Conservation (phyloP, 2,113 vertebrate genomes). For the Lepisosteus oculatus region DNA sequence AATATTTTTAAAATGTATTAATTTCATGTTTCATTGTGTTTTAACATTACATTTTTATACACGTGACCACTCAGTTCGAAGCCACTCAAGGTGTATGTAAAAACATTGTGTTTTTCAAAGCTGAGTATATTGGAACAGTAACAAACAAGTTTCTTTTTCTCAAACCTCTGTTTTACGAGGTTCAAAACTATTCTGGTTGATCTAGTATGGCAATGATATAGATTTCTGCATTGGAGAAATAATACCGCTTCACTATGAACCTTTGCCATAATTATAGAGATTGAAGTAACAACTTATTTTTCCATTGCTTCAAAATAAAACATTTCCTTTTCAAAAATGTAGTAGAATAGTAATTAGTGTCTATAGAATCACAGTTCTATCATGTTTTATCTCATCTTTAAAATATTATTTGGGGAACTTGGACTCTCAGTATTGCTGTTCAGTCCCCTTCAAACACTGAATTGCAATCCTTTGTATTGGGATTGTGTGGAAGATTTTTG, state of each 20-base stretch:
- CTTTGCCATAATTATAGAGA: conserved; percentile 1
- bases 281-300: conserved; percentile 2
- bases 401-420: conserved; percentile 7
- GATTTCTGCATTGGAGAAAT: too few species aligned
- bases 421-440: conserved; percentile 26
- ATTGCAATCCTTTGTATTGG: conserved; percentile 15
- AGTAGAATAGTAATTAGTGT: conserved; percentile 4
- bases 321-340: neutral
- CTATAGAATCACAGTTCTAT: neutral
- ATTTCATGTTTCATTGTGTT: too few species aligned
- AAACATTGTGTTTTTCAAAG: too few species aligned
- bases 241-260: neutral
- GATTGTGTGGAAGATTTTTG: neutral
- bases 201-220: too few species aligned
- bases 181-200: too few species aligned
- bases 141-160: too few species aligned
- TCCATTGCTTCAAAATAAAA: conserved; percentile 10
- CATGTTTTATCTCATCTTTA: conserved; percentile 6
- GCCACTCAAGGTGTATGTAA: too few species aligned
- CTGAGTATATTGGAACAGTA: too few species aligned
- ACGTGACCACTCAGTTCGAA: too few species aligned
- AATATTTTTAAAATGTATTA: too few species aligned
- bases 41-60: too few species aligned
- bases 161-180: too few species aligned
- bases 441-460: conserved; percentile 20